A percentile compares a stretch with the other conserved stretches of the same genome.
Evolutionary conservation across 2,797 vertebrate species (phyloP).

Genomic region (Parotocinclus haroldoi): DNA sequence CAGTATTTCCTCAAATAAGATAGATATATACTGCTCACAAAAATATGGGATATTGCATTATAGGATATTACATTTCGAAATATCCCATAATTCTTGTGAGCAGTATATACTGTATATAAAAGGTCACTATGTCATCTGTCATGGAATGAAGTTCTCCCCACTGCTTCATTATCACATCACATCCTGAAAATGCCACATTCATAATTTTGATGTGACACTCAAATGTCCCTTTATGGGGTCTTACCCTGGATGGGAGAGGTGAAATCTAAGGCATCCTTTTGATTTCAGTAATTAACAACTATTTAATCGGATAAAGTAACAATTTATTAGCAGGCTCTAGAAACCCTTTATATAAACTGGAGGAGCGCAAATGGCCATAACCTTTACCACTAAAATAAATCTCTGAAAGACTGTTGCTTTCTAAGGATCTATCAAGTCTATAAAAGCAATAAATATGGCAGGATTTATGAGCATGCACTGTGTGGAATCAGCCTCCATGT

Average conservation of each 20-base stretch:
- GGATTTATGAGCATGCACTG: too few relatives aligned
- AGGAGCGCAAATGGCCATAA: too few relatives aligned
- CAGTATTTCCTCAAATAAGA: too few relatives aligned
- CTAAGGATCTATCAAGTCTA: too few relatives aligned
- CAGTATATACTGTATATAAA: neutral
- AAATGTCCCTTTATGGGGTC: slow-evolving; percentile 22
- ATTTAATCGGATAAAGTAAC: slow-evolving; percentile 34
- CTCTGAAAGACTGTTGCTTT: slow-evolving; percentile 6
- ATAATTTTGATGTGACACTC: slow-evolving; percentile 29
- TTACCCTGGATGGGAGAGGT: slow-evolving; percentile 32
- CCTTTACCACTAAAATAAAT: slow-evolving; percentile 16
- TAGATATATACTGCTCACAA: too few relatives aligned
- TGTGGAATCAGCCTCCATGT: too few relatives aligned
- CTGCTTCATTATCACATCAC: slow-evolving; percentile 9
- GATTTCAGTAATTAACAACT: slow-evolving; percentile 49
- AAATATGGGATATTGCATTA: too few relatives aligned
- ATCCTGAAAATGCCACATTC: neutral
- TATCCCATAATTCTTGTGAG: too few relatives aligned
- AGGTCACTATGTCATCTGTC: slow-evolving; percentile 6
- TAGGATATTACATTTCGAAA: too few relatives aligned
- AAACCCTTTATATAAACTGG: slow-evolving; percentile 37
- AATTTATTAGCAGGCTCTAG: slow-evolving; percentile 36
- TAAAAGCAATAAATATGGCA: too few relatives aligned
- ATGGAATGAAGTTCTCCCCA: slow-evolving; percentile 7
- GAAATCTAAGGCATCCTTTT: slow-evolving; percentile 26